Percentiles rank a stretch among this genome's conserved stretches.
phyloP scores from a whole-genome alignment of 1,140 invertebrate species.

The Drosophila elegans region DNA sequence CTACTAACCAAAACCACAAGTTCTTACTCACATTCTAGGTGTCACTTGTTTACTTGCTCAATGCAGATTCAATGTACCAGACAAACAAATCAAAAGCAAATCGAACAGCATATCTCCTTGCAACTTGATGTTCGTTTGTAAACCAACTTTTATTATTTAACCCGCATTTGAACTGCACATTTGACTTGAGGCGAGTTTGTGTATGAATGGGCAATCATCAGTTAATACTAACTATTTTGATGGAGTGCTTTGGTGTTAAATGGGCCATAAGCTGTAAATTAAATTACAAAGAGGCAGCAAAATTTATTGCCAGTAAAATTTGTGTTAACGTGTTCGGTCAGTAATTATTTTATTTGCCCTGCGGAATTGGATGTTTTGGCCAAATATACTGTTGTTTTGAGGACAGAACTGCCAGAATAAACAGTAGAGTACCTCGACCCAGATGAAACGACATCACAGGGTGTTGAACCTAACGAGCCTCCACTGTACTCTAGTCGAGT shows the following conservation, averaged over 20 bases:
- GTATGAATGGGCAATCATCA: slow-evolving; percentile 16
- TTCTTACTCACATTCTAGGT: no score
- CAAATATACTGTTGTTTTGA: slow-evolving; percentile 50
- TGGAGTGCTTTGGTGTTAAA: slow-evolving; percentile 27
- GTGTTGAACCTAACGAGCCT: slow-evolving; percentile 7
- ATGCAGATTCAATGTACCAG: no score
- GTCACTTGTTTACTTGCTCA: no score
- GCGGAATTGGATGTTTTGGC: slow-evolving; percentile 43
- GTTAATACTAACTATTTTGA: slow-evolving; percentile 5
- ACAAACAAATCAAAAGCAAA: no score
- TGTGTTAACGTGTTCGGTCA: slow-evolving; percentile 57
- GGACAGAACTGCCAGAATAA: slow-evolving; percentile 9
- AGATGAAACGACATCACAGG: slow-evolving; percentile 1
- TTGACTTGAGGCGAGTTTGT: background rate
- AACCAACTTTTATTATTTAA: background rate
- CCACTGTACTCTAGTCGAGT: slow-evolving; percentile 17
- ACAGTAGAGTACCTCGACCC: background rate
- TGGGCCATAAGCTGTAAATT: slow-evolving; percentile 35
- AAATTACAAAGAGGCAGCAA: slow-evolving; percentile 34
- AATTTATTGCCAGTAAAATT: slow-evolving; percentile 61
- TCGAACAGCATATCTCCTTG: no score
- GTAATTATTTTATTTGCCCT: slow-evolving; percentile 67
- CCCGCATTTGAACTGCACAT: background rate
- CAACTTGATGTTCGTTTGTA: no score
- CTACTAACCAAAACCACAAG: no score